These are phyloP conservation scores for Anoplolepis gracilipes DNA, from an alignment of 1,140 invertebrate genomes.

Conservation along the genomic window DNA sequence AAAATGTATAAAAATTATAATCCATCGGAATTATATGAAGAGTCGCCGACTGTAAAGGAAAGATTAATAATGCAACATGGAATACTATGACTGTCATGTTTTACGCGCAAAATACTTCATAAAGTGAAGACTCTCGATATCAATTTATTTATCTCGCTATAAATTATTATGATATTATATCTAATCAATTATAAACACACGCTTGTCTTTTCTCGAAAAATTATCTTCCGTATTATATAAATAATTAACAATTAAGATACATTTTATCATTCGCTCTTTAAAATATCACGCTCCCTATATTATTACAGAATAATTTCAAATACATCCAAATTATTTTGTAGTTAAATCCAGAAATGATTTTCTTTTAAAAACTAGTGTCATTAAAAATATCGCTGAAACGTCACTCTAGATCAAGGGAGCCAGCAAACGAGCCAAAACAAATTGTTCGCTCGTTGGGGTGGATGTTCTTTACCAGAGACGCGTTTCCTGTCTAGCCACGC, in stretches of 20 bases:
- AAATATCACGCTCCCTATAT: too few species aligned
- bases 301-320: too few species aligned
- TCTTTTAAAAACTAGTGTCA: neutral
- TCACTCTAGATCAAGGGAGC: neutral
- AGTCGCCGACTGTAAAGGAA: neutral
- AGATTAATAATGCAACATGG: neutral
- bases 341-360: neutral
- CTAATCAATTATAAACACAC: neutral
- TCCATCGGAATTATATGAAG: neutral
- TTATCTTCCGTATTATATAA: neutral
- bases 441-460: constrained; percentile 47
- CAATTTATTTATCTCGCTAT: neutral
- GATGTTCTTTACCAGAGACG: constrained; percentile 54
- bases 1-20: neutral
- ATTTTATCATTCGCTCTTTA: too few species aligned
- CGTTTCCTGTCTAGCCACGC: constrained; percentile 56
- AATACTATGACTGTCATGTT: neutral
- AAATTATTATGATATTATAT: neutral
- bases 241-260: neutral
- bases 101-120: neutral
- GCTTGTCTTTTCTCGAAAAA: neutral
- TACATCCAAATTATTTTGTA: neutral
- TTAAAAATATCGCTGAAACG: neutral
- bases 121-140: neutral
- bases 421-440: constrained; percentile 67